Conservation (phyloP, 2,113 vertebrate genomes). For the Nesoenas mayeri region DNA sequence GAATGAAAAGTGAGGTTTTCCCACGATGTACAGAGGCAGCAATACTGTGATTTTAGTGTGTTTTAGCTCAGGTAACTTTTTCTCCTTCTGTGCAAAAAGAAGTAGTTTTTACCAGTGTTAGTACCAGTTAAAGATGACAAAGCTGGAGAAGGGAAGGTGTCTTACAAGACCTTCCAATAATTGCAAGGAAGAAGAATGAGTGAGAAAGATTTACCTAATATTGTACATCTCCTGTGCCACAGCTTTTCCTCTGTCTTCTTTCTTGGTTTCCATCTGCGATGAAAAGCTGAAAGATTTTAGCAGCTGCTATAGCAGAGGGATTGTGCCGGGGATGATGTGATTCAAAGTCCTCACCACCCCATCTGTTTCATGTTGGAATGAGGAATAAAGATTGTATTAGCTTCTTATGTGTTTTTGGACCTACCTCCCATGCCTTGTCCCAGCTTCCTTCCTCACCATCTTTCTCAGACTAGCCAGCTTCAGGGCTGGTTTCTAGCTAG, state of each 20-base stretch:
- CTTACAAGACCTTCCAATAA: neutral
- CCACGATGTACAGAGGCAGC: neutral
- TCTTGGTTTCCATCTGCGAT: neutral
- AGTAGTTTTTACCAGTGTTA: neutral
- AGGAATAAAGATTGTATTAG: neutral
- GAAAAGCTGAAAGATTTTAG: neutral
- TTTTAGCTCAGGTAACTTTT: neutral
- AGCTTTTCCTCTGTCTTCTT: neutral
- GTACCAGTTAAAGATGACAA: neutral
- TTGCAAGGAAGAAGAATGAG: neutral
- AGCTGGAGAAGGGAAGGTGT: neutral
- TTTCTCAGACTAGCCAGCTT: neutral
- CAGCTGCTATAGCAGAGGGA: neutral
- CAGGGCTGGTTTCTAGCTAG: neutral
- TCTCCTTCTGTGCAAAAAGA: neutral
- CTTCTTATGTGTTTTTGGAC: neutral
- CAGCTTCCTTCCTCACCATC: neutral
- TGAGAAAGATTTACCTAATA: neutral
- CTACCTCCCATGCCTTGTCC: neutral
- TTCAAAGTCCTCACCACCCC: neutral
- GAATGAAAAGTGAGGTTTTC: neutral
- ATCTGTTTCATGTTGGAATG: neutral
- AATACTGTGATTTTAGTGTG: neutral
- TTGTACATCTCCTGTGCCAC: neutral
- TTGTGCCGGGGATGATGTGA: neutral